Conservation (phyloP, 2,888 invertebrate genomes). For the Clanis bilineata region DNA sequence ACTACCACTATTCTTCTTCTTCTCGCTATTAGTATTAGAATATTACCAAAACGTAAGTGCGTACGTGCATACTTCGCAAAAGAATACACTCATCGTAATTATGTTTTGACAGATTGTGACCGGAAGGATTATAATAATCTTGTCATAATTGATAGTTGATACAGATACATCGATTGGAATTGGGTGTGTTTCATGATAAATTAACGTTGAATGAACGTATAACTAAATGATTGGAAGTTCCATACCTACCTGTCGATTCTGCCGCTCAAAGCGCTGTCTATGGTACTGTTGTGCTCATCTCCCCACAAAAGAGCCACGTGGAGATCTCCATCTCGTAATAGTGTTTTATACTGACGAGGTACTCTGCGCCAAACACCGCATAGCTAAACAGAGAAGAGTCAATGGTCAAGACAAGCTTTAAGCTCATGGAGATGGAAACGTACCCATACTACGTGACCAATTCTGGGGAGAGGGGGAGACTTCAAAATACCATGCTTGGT, state of each 20-base stretch:
- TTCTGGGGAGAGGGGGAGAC: too few species aligned
- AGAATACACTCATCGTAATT: too few species aligned
- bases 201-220: too few species aligned
- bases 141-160: background rate
- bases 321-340: conserved; percentile 90
- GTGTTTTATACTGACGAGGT: conserved; percentile 90
- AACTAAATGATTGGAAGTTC: conserved; percentile 31
- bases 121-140: background rate
- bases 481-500: too few species aligned
- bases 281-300: conserved; percentile 82
- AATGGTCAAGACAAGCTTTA: background rate
- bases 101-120: background rate
- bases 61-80: too few species aligned
- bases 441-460: too few species aligned
- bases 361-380: conserved; percentile 95
- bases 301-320: conserved; percentile 91
- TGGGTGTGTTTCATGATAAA: too few species aligned
- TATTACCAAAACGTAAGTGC: too few species aligned
- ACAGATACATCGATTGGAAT: conserved; percentile 20
- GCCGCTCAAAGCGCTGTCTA: conserved; percentile 87
- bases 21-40: too few species aligned
- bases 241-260: conserved; percentile 83
- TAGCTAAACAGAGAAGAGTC: conserved; percentile 59
- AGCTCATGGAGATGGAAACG: too few species aligned
- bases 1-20: too few species aligned